phyloP scores from a whole-genome alignment of 2,888 invertebrate genomes.

The Macaria liturata region DNA sequence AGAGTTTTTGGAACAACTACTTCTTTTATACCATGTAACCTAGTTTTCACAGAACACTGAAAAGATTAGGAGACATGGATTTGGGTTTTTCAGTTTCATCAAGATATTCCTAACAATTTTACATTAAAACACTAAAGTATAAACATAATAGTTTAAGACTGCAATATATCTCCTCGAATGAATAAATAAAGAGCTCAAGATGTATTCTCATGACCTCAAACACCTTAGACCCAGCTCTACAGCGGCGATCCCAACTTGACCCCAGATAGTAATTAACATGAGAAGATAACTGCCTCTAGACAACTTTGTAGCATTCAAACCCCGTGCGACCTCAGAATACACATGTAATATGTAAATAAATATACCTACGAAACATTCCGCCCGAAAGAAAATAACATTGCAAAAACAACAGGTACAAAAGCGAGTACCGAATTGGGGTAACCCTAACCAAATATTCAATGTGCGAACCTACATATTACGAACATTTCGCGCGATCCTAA shows the following conservation, averaged over 20 bases:
- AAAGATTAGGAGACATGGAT: too few relatives aligned
- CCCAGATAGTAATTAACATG: slow-evolving; percentile 26
- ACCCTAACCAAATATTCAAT: slow-evolving; percentile 37
- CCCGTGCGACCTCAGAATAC: neutral
- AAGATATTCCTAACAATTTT: too few relatives aligned
- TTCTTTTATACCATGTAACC: too few relatives aligned
- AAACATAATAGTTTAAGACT: too few relatives aligned
- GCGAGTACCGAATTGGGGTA: slow-evolving; percentile 28
- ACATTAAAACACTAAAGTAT: too few relatives aligned
- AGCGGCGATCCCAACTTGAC: slow-evolving; percentile 24
- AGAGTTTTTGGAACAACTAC: too few relatives aligned
- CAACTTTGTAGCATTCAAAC: slow-evolving; percentile 11
- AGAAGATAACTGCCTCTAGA: slow-evolving; percentile 24
- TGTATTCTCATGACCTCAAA: slow-evolving; percentile 24
- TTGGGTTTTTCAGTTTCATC: too few relatives aligned
- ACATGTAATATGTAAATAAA: neutral
- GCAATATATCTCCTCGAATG: too few relatives aligned
- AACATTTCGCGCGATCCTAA: slow-evolving; percentile 51
- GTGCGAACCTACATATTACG: slow-evolving; percentile 36
- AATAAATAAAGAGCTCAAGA: slow-evolving; percentile 8
- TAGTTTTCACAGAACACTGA: too few relatives aligned
- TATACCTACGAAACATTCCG: slow-evolving; percentile 2
- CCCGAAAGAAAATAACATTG: slow-evolving; percentile 5
- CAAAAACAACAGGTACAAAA: slow-evolving; percentile 19
- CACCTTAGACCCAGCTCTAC: slow-evolving; percentile 20